Percentiles rank a stretch among this genome's conserved stretches.
Evolutionary conservation across 2,113 vertebrate species (phyloP).

Genomic region (Coryphaenoides rupestris): DNA sequence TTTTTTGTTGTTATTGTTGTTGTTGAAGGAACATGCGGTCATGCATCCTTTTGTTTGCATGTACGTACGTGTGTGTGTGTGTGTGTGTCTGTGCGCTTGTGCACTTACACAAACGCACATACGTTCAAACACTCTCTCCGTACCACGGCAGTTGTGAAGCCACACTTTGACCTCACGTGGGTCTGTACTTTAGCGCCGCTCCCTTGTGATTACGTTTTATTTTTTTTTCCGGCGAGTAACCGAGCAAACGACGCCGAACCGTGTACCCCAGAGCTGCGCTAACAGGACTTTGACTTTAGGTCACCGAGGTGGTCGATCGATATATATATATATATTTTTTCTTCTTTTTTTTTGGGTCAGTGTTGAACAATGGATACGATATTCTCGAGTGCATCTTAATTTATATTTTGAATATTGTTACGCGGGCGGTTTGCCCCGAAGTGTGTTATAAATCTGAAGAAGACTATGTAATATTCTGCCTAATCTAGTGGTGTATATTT

Average conservation of each 20-base stretch:
- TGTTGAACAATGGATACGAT: slow-evolving; percentile 43
- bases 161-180: slow-evolving; percentile 33
- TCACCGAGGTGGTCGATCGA: slow-evolving; percentile 28
- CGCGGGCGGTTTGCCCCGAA: slow-evolving; percentile 49
- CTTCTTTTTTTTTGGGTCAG: slow-evolving; percentile 55
- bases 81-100: too few species aligned
- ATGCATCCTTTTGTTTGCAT: too few species aligned
- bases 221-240: slow-evolving; percentile 21
- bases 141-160: slow-evolving; percentile 38
- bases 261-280: slow-evolving; percentile 24
- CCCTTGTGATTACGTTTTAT: slow-evolving; percentile 3
- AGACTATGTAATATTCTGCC: slow-evolving; percentile 49
- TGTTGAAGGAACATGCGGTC: slow-evolving; percentile 19
- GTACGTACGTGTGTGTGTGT: too few species aligned
- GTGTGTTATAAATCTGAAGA: slow-evolving; percentile 57
- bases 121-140: slow-evolving; percentile 65
- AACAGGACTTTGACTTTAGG: slow-evolving; percentile 27
- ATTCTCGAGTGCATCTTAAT: slow-evolving; percentile 64
- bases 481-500: slow-evolving; percentile 69
- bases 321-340: slow-evolving; percentile 28
- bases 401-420: slow-evolving; percentile 68
- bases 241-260: neutral
- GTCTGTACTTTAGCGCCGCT: slow-evolving; percentile 36
- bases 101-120: slow-evolving; percentile 37
- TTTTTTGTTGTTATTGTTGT: slow-evolving; percentile 44